Conservation (phyloP, 2,113 vertebrate genomes). For the Carlito syrichta region DNA sequence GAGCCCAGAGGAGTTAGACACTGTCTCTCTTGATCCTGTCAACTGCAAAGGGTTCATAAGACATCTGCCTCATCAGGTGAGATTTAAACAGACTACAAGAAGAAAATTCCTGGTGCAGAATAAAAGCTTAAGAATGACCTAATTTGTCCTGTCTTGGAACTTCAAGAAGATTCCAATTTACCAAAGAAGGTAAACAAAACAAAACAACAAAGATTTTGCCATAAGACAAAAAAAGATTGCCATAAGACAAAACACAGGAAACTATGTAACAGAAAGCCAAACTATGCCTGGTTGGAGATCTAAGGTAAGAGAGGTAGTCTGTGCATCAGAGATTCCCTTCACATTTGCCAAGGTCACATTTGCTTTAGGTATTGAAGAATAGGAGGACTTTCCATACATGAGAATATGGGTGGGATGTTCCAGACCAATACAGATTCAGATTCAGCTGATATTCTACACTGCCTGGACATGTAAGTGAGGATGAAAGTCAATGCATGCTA, state of each 20-base stretch:
- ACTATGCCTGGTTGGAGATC: rapidly evolving
- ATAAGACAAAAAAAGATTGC: neutral
- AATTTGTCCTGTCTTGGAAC: neutral
- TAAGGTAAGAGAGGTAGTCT: neutral
- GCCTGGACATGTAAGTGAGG: neutral
- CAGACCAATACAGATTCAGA: neutral
- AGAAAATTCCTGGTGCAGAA: neutral
- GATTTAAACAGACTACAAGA: neutral
- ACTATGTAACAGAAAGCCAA: neutral
- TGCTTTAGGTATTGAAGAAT: neutral
- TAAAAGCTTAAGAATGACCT: neutral
- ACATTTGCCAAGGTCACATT: neutral
- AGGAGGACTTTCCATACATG: neutral
- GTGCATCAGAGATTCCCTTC: neutral
- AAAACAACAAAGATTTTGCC: neutral
- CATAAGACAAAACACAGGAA: neutral
- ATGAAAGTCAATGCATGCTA: neutral
- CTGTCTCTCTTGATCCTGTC: neutral
- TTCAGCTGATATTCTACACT: neutral
- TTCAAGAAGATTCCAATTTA: neutral
- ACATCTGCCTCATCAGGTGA: neutral
- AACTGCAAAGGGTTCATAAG: neutral
- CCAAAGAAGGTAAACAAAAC: neutral
- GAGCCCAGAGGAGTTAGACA: neutral
- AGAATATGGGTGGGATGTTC: neutral